Percentiles rank a stretch among this genome's conserved stretches.
Conservation (phyloP, 2,888 invertebrate species). For the Pseudanteris insignis region DNA sequence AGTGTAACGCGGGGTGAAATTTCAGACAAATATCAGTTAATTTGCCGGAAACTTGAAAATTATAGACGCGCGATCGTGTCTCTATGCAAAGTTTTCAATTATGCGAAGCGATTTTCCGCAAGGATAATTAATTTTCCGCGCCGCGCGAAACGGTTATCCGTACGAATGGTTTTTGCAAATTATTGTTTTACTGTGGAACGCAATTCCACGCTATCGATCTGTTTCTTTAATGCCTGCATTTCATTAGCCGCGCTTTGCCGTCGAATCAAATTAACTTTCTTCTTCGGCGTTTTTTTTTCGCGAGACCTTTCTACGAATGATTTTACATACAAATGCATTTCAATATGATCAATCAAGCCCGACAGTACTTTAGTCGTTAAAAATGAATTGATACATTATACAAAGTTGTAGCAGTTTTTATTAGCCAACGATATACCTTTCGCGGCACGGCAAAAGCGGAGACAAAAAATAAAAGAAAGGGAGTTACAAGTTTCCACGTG, state of each 20-base stretch:
- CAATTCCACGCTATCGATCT: slow-evolving; percentile 16
- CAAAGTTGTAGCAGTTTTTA: slow-evolving; percentile 14
- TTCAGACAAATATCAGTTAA: slow-evolving; percentile 35
- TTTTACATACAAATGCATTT: slow-evolving; percentile 25
- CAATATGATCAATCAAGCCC: slow-evolving; percentile 19
- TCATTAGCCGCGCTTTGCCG: slow-evolving; percentile 9
- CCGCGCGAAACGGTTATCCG: slow-evolving; percentile 14
- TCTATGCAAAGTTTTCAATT: slow-evolving; percentile 34
- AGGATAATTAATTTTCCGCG: slow-evolving; percentile 28
- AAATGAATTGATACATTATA: slow-evolving; percentile 28
- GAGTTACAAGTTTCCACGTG: no score
- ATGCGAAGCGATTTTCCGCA: slow-evolving; percentile 24
- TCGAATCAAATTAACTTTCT: slow-evolving; percentile 13
- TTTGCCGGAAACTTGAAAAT: slow-evolving; percentile 23
- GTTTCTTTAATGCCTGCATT: slow-evolving; percentile 18
- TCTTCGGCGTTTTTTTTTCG: background rate
- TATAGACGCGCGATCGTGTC: slow-evolving; percentile 18
- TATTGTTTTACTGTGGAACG: slow-evolving; percentile 20
- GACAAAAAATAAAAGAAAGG: no score
- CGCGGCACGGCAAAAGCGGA: no score
- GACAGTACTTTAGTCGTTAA: slow-evolving; percentile 10
- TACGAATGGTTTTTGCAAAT: slow-evolving; percentile 24
- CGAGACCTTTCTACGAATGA: slow-evolving; percentile 16
- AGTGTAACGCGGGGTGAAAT: slow-evolving; percentile 26
- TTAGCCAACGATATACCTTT: no score